Evolutionary conservation across 2,113 vertebrate species (phyloP).

Genomic region (Vulpes lagopus): DNA sequence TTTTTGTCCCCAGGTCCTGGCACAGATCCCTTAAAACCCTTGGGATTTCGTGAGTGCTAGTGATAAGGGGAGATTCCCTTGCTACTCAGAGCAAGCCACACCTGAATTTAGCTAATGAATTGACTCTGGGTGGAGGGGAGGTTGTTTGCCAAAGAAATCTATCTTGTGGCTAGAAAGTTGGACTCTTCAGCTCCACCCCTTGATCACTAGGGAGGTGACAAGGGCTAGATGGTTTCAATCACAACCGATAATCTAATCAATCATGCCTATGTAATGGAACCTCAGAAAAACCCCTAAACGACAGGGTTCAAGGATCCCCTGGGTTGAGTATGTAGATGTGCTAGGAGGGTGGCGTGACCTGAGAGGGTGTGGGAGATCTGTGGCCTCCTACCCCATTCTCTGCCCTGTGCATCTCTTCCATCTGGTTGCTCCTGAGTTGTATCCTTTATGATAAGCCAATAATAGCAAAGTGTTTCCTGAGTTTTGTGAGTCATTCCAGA

Average conservation of each 20-base stretch:
- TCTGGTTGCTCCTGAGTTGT: neutral
- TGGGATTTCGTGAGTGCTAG: neutral
- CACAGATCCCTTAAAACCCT: neutral
- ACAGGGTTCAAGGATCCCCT: neutral
- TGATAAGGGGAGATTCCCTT: neutral
- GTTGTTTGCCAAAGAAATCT: neutral
- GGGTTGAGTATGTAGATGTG: neutral
- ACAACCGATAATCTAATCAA: neutral
- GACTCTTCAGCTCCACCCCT: neutral
- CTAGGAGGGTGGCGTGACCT: neutral
- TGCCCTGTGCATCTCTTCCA: neutral
- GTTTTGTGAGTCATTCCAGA: neutral
- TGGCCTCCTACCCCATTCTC: neutral
- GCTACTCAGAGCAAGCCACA: neutral
- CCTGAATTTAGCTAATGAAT: neutral
- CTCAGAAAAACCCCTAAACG: neutral
- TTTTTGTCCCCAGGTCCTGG: neutral
- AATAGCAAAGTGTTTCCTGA: neutral
- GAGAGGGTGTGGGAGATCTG: too few relatives aligned
- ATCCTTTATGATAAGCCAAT: neutral
- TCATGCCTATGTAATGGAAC: neutral
- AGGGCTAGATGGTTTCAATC: neutral
- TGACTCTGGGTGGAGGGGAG: neutral
- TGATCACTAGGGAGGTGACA: neutral
- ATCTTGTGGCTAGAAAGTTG: neutral